phyloP scores from a whole-genome alignment of 37 sponge, comb jelly and placozoan genomes.

The Aplysina aerophoba region DNA sequence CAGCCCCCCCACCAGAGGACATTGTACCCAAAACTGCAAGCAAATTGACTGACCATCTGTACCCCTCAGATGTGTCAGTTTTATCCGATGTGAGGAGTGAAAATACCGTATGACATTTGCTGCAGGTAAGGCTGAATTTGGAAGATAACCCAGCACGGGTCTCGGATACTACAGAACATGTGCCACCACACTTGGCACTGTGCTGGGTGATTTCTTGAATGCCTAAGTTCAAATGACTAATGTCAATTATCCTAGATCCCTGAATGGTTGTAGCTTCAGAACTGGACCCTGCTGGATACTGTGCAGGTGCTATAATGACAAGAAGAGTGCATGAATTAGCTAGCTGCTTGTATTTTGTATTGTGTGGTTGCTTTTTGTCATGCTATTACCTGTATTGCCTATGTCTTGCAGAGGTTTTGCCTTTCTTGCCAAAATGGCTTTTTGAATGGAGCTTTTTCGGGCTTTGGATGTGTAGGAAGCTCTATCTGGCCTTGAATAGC shows the following conservation, averaged over 20 bases:
- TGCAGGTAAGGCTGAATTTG: conserved; percentile 8
- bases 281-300: no score
- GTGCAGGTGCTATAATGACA: no score
- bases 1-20: conserved; percentile 9
- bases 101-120: neutral
- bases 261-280: neutral
- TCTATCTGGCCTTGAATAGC: no score
- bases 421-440: no score
- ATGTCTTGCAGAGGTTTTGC: no score
- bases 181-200: conserved; percentile 28
- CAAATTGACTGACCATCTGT: conserved; percentile 19
- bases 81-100: neutral
- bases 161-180: neutral
- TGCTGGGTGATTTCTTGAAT: conserved; percentile 4
- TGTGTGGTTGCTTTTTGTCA: no score
- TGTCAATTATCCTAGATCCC: neutral
- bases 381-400: no score
- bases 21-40: conserved; percentile 19
- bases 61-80: neutral
- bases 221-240: neutral
- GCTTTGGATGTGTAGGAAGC: no score
- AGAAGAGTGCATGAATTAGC: no score
- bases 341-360: no score
- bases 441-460: no score
- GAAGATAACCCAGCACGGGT: neutral